Base-by-base conservation (phyloP, 2,113 vertebrate genomes). In the Perognathus longimembris region DNA sequence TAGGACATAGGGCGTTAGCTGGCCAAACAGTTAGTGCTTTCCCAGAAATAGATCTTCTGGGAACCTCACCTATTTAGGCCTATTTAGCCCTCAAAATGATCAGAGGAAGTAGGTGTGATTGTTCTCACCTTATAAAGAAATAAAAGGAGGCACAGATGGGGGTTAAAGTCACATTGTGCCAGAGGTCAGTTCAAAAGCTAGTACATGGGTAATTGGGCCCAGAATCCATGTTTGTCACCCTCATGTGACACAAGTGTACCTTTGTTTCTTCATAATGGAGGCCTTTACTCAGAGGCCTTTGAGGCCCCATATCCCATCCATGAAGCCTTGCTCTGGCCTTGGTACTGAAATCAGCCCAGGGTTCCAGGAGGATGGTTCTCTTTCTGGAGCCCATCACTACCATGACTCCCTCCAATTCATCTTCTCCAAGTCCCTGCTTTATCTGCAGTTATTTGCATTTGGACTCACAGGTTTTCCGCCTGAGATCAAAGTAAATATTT, bases 261-360 rank as follows among this genome's bases (percentile, higher is more conserved):
- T 77, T 90, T 69, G 45, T n/a, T 70, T 91, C 50, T 61, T 59
- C 28, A 26, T 2, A 2, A 32, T 38, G 36, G 14, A 11, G 22
- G 45, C 45, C 45, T 93, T 67, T 57, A 30, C 9, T 75, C 6
- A 81, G 85, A 76, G n/a, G 5, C 5, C 28, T 64, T 34, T 76
- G 24, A 54, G 50, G 50, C 50, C 50, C 50, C 50, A 54, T 9
- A 54, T 3, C 12, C 40, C 14, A 14, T 30, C 1, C 42, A 26
- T 3, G 45, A 7, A 59, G 9, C 4, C 3, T 6, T 32, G 34
- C 57, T 59, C 88, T 93, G 59, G 91, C 88, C 81, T 30, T 93
- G 85, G 88, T 96, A 57, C 94, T 94, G 85, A 93, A 94, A 84
- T 1, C 1, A 36, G 12, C 45, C n/a, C 38, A 3, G 69, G 3